Base-by-base conservation (phyloP, 2,888 invertebrate genomes). In the Ichneumoninae sp. region DNA sequence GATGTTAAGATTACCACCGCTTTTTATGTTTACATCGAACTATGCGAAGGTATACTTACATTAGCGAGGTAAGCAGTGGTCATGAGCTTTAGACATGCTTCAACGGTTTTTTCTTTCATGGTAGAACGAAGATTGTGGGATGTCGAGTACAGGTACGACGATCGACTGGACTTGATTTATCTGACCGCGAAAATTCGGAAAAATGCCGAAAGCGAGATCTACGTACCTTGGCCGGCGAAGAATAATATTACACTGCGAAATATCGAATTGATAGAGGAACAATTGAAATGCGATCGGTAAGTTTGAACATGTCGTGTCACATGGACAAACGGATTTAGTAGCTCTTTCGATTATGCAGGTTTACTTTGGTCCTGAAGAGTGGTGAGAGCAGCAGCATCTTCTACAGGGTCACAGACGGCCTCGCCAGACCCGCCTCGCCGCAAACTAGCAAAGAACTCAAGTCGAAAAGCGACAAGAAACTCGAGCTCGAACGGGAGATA, bases 1-100 rank as follows among this genome's bases (percentile, higher is more conserved):
- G 93, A 92, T 83, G 89, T 92, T 26, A 94, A 94, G 87, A 94
- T 95, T 19, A 93, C 94, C 1, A 91, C 95, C 85, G 94, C 95
- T 0, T 93, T 94, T 73, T 94, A 95, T 87, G 94, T 95, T 2
- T 95, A 95, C 88, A 92, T 95, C 66, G 95, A 96, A 89, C 90
- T 96, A 60, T 94, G 94, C 86, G 95, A 95, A 94, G 95, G 95
- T 95, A 93, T 85, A 77, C 44, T 57, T 57, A 65, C 40, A 71
- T 73, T 73, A 22, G 22, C 8, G 10, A 47, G 3, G 13, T 47
- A 47, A 47, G 3, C 40, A 40, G 40, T 40, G 10, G 0, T 10
- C 8, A 40, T 40, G 40, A 13, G 44, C 44, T 16, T 47, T 47
- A 3, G 13, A 16, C 44, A 47, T 47, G 13, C 16, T 3, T 13